These are phyloP conservation scores for Mesodorylaimus sp. DNA, from an alignment of 2,888 invertebrate species.

Conservation along the genomic window DNA sequence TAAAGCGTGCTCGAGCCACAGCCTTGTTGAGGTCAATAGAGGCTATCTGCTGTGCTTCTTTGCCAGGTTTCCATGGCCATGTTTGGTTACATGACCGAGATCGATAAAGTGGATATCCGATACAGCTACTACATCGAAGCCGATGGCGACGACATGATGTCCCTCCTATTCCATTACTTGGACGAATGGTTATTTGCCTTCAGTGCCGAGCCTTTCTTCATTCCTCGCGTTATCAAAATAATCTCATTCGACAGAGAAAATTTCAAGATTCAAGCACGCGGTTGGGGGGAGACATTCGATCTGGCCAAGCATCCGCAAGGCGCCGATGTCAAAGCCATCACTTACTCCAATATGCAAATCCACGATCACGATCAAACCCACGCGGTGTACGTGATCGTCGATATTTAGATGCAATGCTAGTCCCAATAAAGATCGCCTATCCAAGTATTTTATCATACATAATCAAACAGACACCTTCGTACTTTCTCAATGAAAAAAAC, in stretches of 20 bases:
- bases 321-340: constrained; percentile 94
- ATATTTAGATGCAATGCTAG: too few relatives aligned
- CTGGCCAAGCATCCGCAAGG: constrained; percentile 82
- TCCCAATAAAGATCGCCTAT: too few relatives aligned
- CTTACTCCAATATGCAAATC: constrained; percentile 95
- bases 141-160: constrained; percentile 63
- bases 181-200: constrained; percentile 84
- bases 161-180: constrained; percentile 71
- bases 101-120: constrained; percentile 46
- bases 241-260: constrained; percentile 63
- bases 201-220: constrained; percentile 45
- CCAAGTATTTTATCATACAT: too few relatives aligned
- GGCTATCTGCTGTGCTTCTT: too few relatives aligned
- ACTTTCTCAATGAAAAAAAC: too few relatives aligned
- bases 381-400: constrained; percentile 91
- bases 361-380: constrained; percentile 41
- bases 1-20: too few relatives aligned
- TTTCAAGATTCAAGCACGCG: constrained; percentile 52
- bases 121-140: constrained; percentile 64
- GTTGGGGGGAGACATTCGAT: constrained; percentile 66
- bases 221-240: constrained; percentile 45
- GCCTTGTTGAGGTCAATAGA: too few relatives aligned
- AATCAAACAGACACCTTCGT: too few relatives aligned
- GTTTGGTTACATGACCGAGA: constrained; percentile 92
- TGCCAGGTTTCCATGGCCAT: constrained; percentile 66